Evolutionary conservation across 2,888 invertebrate species (phyloP).

Genomic region (Euplagia quadripunctaria): DNA sequence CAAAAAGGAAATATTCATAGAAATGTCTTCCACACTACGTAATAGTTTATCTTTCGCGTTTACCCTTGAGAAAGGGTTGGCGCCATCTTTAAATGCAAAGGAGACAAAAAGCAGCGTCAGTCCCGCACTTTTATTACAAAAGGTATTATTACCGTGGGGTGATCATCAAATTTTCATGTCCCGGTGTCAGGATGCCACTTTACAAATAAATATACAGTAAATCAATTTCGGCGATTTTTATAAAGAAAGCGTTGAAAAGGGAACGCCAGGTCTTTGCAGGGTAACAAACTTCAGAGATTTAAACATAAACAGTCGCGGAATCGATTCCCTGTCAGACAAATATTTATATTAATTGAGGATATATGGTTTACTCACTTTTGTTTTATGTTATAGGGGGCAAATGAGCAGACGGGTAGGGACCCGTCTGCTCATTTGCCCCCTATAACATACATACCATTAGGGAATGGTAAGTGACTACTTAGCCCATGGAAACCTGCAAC

Average conservation of each 20-base stretch:
- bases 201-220: neutral
- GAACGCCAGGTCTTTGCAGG: no score
- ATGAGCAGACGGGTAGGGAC: no score
- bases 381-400: no score
- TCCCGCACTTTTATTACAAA: conserved; percentile 50
- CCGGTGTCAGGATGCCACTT: conserved; percentile 17
- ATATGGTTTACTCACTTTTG: neutral
- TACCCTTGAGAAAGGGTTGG: neutral
- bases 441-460: no score
- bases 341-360: no score
- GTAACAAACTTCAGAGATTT: no score
- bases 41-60: conserved; percentile 5
- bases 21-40: neutral
- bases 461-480: no score
- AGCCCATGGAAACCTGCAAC: no score
- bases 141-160: conserved; percentile 50
- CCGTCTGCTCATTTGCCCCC: no score
- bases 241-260: no score
- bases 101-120: conserved; percentile 33
- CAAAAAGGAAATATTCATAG: neutral
- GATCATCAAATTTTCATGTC: conserved; percentile 59
- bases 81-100: conserved; percentile 37
- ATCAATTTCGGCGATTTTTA: neutral
- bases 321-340: no score
- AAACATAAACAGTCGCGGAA: no score